Conservation (phyloP, 1,140 invertebrate genomes). For the Pseudoatta argentina region DNA sequence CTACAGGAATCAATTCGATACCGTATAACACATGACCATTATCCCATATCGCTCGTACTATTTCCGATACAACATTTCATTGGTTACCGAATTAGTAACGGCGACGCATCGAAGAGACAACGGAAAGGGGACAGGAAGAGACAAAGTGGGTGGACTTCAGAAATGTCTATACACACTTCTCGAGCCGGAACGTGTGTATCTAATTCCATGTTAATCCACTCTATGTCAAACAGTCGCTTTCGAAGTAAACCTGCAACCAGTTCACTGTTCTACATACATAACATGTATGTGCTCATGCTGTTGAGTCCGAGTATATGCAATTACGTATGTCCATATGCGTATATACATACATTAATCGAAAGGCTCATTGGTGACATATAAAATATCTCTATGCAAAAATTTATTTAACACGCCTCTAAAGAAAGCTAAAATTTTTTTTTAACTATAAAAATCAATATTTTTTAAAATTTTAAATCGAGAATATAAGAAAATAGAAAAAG, state of each 20-base stretch:
- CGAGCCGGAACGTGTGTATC: slow-evolving; percentile 66
- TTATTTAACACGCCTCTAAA: background rate
- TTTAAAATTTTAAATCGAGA: background rate
- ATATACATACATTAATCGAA: background rate
- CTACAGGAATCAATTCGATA: slow-evolving; percentile 45
- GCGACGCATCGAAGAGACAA: slow-evolving; percentile 1
- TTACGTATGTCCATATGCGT: background rate
- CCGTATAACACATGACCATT: background rate
- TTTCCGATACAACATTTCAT: slow-evolving; percentile 48
- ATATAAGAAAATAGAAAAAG: background rate
- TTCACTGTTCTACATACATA: background rate
- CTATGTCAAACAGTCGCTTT: slow-evolving; percentile 68
- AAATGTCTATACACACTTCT: slow-evolving; percentile 64
- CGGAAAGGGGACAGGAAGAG: slow-evolving; percentile 6
- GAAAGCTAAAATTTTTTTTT: background rate
- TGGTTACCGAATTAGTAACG: slow-evolving; percentile 43
- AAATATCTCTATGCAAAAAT: background rate
- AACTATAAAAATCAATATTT: background rate
- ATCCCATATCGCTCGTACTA: background rate
- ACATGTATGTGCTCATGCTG: background rate
- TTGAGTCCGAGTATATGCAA: background rate
- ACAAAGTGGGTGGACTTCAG: slow-evolving; percentile 36
- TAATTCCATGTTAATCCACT: slow-evolving; percentile 67
- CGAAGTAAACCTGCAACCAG: slow-evolving; percentile 29
- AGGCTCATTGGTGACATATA: background rate